These are phyloP conservation scores for Drosophila kanekoi DNA, from an alignment of 2,888 invertebrate species.

Conservation along the genomic window DNA sequence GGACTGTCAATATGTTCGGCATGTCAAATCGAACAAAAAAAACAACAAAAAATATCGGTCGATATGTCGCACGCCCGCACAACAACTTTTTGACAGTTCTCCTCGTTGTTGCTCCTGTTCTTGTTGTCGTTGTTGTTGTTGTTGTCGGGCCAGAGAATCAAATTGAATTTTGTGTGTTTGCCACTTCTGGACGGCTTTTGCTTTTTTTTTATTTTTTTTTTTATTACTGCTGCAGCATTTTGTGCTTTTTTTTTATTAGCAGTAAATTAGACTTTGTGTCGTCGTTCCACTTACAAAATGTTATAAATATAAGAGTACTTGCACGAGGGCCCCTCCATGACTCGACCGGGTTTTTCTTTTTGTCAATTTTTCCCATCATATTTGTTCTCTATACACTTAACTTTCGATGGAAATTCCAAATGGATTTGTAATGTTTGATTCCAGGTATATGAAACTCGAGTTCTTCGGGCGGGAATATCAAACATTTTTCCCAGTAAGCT, in stretches of 20 bases:
- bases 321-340: slow-evolving; percentile 28
- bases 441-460: too few relatives aligned
- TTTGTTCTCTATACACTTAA: background rate
- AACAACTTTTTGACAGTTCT: slow-evolving; percentile 49
- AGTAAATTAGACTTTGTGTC: slow-evolving; percentile 64
- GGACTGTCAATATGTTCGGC: slow-evolving; percentile 46
- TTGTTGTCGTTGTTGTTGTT: slow-evolving; percentile 8
- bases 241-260: slow-evolving; percentile 57
- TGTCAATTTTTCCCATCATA: background rate
- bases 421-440: too few relatives aligned
- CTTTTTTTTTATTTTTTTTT: slow-evolving; percentile 14
- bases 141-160: slow-evolving; percentile 10
- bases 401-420: too few relatives aligned
- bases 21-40: slow-evolving; percentile 35
- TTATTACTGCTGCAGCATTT: slow-evolving; percentile 22
- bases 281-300: slow-evolving; percentile 48
- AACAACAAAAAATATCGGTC: slow-evolving; percentile 12
- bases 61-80: slow-evolving; percentile 44
- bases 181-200: slow-evolving; percentile 34
- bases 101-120: too few relatives aligned
- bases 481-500: background rate
- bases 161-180: slow-evolving; percentile 40
- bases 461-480: too few relatives aligned
- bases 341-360: background rate
- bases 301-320: slow-evolving; percentile 35